phyloP scores from a whole-genome alignment of 1,140 invertebrate genomes.

The Metopolophium dirhodum region DNA sequence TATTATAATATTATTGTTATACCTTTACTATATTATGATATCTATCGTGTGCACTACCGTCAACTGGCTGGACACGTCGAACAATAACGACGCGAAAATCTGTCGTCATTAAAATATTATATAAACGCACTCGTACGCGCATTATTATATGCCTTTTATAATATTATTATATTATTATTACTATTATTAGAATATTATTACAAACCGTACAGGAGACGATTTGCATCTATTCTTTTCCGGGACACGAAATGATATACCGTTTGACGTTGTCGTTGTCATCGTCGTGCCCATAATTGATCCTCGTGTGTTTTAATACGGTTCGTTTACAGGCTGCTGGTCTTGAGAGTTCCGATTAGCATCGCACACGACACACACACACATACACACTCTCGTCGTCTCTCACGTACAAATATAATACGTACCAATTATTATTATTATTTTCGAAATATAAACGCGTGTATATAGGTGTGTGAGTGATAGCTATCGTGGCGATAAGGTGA shows the following conservation, averaged over 20 bases:
- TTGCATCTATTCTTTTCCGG: slow-evolving; percentile 8
- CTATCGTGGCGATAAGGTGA: neutral
- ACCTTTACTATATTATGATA: no score
- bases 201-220: neutral
- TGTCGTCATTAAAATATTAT: neutral
- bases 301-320: slow-evolving; percentile 30
- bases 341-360: slow-evolving; percentile 48
- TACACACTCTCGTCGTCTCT: no score
- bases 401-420: no score
- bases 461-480: slow-evolving; percentile 22
- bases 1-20: neutral
- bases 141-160: neutral
- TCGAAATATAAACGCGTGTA: neutral
- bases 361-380: neutral
- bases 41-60: neutral
- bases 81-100: neutral
- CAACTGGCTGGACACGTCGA: neutral
- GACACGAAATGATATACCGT: neutral
- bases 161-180: neutral
- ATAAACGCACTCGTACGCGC: neutral
- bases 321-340: slow-evolving; percentile 53
- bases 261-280: neutral
- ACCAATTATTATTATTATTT: slow-evolving; percentile 30
- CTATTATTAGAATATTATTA: neutral
- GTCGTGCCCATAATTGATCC: slow-evolving; percentile 31